A percentile compares a stretch with the other conserved stretches of the same genome.
phyloP scores from a whole-genome alignment of 2,797 vertebrate genomes.

The Leuciscus waleckii region DNA sequence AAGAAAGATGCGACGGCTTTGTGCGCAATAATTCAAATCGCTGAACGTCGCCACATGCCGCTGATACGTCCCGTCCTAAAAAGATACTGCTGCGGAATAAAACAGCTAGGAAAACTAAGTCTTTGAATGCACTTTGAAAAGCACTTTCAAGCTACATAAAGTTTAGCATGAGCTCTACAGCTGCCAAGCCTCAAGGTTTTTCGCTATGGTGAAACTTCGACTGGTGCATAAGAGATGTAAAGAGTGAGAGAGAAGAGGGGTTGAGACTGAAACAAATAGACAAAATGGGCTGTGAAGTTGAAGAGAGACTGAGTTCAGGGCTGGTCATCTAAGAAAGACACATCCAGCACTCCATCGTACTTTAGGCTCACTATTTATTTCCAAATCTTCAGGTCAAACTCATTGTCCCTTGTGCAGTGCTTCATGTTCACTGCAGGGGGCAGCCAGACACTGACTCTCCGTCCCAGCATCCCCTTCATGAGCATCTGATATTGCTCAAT shows the following conservation, averaged over 20 bases:
- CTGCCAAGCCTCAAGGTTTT: slow-evolving; percentile 84
- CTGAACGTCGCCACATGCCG: slow-evolving; percentile 32
- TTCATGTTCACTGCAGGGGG: slow-evolving; percentile 49
- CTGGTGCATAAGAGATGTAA: slow-evolving; percentile 73
- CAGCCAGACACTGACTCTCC: slow-evolving; percentile 47
- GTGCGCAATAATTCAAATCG: slow-evolving; percentile 47
- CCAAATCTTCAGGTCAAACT: slow-evolving; percentile 1
- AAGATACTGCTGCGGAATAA: slow-evolving; percentile 70
- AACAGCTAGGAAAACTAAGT: slow-evolving; percentile 80
- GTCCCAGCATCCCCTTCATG: background rate
- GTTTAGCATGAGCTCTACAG: slow-evolving; percentile 85
- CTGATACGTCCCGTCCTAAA: slow-evolving; percentile 50
- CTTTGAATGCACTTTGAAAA: slow-evolving; percentile 77
- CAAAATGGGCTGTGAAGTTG: background rate
- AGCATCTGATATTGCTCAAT: slow-evolving; percentile 22
- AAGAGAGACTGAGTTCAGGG: background rate
- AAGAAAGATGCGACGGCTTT: background rate
- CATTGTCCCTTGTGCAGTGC: slow-evolving; percentile 25
- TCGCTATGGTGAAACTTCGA: slow-evolving; percentile 76
- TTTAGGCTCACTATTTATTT: background rate
- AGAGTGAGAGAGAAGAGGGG: background rate
- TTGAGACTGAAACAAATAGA: background rate
- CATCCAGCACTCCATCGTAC: background rate
- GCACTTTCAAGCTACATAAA: slow-evolving; percentile 89
- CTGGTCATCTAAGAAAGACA: background rate